A percentile compares a stretch with the other conserved stretches of the same genome.
These are phyloP conservation scores for Pocillopora grandis DNA, from an alignment of 92 coral and sea anemone species.

Conservation along the genomic window DNA sequence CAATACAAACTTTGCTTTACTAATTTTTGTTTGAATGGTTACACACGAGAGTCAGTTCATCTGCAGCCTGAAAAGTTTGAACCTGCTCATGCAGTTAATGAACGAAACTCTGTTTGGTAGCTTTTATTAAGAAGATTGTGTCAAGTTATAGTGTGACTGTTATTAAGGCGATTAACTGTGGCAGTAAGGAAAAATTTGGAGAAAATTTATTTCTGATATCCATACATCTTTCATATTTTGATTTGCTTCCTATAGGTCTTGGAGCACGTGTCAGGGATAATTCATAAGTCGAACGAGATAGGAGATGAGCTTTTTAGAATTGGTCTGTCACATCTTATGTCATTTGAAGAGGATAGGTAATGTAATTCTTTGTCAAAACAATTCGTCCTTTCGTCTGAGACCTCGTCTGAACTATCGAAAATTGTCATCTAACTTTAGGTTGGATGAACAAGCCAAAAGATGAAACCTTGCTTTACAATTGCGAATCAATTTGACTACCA, in stretches of 20 bases:
- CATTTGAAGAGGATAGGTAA: slow-evolving; percentile 26
- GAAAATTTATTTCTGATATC: neutral
- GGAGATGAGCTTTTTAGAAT: slow-evolving; percentile 34
- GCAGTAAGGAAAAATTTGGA: neutral
- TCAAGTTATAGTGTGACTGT: too few species aligned
- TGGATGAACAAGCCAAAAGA: too few species aligned
- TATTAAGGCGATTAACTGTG: neutral
- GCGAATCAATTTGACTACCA: too few species aligned
- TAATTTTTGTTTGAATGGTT: neutral
- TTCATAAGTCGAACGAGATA: slow-evolving; percentile 1
- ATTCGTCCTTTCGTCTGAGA: too few species aligned
- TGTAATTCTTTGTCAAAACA: neutral
- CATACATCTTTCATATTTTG: neutral
- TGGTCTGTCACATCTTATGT: slow-evolving; percentile 26
- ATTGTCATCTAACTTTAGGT: too few species aligned
- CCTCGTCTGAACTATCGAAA: too few species aligned
- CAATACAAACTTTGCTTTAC: too few species aligned
- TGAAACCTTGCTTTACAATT: too few species aligned
- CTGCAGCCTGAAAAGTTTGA: neutral
- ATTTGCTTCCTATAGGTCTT: slow-evolving; percentile 14
- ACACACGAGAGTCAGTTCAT: neutral
- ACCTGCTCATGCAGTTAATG: neutral
- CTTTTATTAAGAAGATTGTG: too few species aligned
- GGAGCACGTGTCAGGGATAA: slow-evolving; percentile 21
- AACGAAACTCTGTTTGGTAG: neutral